Conservation (phyloP, 2,888 invertebrate species). For the Anorthoa munda region DNA sequence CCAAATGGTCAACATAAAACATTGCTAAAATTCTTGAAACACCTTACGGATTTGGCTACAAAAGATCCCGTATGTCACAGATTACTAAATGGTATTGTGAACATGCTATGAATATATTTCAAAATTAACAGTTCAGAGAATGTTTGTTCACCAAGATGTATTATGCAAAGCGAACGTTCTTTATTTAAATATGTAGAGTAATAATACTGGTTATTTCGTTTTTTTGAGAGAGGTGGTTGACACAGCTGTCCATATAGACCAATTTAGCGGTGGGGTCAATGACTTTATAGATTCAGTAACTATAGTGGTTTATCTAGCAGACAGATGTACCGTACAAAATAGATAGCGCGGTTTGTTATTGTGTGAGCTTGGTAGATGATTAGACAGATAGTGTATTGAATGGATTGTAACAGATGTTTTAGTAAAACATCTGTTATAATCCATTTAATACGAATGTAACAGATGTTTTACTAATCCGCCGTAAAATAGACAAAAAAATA, state of each 20-base stretch:
- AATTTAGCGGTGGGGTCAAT: constrained; percentile 35
- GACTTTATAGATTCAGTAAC: constrained; percentile 34
- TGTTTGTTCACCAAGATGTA: background rate
- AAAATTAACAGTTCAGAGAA: background rate
- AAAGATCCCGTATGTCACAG: background rate
- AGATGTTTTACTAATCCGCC: background rate
- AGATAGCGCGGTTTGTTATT: constrained; percentile 1
- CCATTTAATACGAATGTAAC: no score
- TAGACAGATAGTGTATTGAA: background rate
- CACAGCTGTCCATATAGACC: constrained; percentile 17
- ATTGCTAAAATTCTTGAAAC: no score
- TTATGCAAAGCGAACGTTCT: constrained; percentile 6
- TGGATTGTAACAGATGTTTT: constrained; percentile 3
- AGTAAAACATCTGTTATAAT: no score
- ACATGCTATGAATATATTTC: background rate
- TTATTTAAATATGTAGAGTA: constrained; percentile 8
- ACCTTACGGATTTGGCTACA: no score
- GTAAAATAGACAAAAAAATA: background rate
- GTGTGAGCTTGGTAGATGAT: constrained; percentile 17
- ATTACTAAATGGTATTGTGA: no score
- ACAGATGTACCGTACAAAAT: background rate
- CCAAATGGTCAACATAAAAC: no score
- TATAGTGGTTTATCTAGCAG: constrained; percentile 16
- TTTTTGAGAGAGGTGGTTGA: constrained; percentile 3
- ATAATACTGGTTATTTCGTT: constrained; percentile 31